Base-by-base conservation (phyloP, 2,888 invertebrate species). In the Hipparchia sbordonii region DNA sequence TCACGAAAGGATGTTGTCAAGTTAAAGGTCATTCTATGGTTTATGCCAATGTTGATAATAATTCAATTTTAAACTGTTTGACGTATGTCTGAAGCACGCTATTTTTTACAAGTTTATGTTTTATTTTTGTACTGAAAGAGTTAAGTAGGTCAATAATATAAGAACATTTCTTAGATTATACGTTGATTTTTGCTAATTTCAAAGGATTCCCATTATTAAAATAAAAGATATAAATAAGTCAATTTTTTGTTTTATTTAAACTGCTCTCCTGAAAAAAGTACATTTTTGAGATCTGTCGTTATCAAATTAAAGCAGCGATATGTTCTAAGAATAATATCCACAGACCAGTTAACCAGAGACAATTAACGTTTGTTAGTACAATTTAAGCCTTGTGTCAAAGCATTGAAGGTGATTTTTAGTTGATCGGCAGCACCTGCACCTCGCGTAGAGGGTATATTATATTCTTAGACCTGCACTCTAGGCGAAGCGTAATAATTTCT, bases 261-360 rank as follows among this genome's bases (percentile, higher is more conserved):
- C 63, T 48, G 63, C 48, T 65, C 63, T 65, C 48, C 48, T 65
- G 48, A 46, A 46, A 65, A 48, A 65, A 65, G 63, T 65, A 65
- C 45, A 48, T 65, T 65, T 65, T 65, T 65, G 63, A 46, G 63
- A 48, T 65, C 4, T 46, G 63, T 65, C 63, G 63, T 65, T 65
- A 65, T 65, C 63, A 65, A 65, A 65, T 65, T 65, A 65, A 65
- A 65, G 48, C 63, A 65, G 63, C 48, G 63, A 65, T 65, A 51
- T 7, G 23, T 23, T 23, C 23, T 23, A 23, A 23, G 23, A 23
- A 23, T 23, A 23, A 23, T 23, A 23, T 23, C 51, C 51, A 51
- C 51, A 51, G 51, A 51, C 51, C 51, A 51, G 51, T 51, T 51
- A 51, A 51, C 8, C 51, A 51, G 51, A 51, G 51, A 51, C 51